Evolutionary conservation across 2,888 invertebrate species (phyloP).

Genomic region (Metallyticus violacea): DNA sequence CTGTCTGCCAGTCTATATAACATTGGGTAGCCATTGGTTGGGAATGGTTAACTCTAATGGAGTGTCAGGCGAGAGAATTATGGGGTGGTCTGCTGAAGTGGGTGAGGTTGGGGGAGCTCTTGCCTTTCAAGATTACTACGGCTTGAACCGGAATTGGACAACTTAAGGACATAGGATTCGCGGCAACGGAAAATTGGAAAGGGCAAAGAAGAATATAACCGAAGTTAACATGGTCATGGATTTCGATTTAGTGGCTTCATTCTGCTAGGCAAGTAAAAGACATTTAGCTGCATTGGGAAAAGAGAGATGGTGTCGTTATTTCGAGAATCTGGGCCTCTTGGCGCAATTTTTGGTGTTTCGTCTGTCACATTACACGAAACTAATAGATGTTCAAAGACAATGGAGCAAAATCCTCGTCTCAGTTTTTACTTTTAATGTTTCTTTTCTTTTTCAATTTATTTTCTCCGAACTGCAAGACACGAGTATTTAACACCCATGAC

Average conservation of each 20-base stretch:
- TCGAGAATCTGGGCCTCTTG: not conserved
- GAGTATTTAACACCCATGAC: too few relatives aligned
- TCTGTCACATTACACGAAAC: too few relatives aligned
- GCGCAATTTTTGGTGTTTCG: not conserved
- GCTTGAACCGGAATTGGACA: not conserved
- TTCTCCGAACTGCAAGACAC: too few relatives aligned
- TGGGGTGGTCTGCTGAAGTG: not conserved
- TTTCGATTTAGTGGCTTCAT: not conserved
- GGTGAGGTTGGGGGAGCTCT: not conserved
- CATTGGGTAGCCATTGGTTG: not conserved
- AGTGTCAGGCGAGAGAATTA: not conserved
- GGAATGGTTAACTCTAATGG: not conserved
- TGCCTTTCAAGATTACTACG: not conserved
- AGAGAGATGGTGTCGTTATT: not conserved
- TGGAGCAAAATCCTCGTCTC: not conserved
- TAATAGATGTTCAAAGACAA: not conserved
- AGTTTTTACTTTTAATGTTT: not conserved
- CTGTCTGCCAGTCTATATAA: not conserved
- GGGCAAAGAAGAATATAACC: too few relatives aligned
- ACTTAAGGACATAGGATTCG: not conserved
- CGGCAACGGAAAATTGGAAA: not conserved
- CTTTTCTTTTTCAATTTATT: too few relatives aligned
- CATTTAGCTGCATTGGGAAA: not conserved
- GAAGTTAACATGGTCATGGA: not conserved
- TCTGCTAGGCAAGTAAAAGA: not conserved